Conservation (phyloP, 64 coral and sea anemone genomes). For the Catalaphyllia jardinei region DNA sequence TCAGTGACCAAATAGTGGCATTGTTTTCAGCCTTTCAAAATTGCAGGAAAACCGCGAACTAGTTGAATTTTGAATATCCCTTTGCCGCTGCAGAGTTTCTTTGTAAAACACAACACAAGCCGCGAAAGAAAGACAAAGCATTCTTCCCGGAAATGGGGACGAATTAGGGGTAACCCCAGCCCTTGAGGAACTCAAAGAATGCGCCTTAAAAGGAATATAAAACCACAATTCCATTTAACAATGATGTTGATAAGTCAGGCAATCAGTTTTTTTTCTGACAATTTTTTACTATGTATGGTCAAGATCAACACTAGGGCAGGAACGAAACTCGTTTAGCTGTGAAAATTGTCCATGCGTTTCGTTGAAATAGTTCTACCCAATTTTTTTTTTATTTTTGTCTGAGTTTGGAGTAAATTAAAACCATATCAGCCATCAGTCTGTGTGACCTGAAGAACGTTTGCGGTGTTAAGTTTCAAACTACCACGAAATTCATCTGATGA, state of each 20-base stretch:
- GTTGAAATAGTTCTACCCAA: neutral
- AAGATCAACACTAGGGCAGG: neutral
- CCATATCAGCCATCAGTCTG: neutral
- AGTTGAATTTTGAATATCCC: neutral
- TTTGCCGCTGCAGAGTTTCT: neutral
- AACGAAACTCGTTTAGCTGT: neutral
- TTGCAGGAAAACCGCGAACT: neutral
- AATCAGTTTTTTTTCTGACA: neutral
- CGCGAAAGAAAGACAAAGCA: no score
- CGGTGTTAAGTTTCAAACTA: neutral
- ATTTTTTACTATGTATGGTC: neutral
- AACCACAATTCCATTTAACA: neutral
- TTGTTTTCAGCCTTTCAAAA: no score
- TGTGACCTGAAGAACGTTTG: neutral
- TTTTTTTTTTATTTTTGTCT: neutral
- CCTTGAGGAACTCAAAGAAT: neutral
- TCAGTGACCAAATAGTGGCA: no score
- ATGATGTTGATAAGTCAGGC: neutral
- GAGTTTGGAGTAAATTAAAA: neutral
- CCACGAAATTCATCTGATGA: neutral
- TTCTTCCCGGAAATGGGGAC: neutral
- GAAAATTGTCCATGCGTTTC: neutral
- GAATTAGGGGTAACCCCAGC: neutral
- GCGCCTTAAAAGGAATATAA: conserved; percentile 5
- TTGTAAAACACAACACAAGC: neutral